A percentile compares a stretch with the other conserved stretches of the same genome.
These are phyloP conservation scores for Clepsis dumicolana DNA, from an alignment of 2,888 invertebrate genomes.

Conservation along the genomic window DNA sequence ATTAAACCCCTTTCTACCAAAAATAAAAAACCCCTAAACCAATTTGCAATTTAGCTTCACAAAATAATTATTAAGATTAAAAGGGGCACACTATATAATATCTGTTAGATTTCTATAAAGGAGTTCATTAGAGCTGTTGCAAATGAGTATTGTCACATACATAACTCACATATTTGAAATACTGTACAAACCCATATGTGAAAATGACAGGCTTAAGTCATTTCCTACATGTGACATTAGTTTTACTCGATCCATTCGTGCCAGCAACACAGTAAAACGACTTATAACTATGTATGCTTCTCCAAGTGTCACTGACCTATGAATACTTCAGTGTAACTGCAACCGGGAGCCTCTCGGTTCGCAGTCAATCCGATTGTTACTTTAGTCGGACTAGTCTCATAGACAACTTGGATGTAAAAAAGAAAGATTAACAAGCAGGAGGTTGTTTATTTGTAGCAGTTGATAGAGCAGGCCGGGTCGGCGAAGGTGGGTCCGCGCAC, in stretches of 20 bases:
- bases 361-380: background rate
- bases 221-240: too few species aligned
- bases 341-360: background rate
- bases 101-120: too few species aligned
- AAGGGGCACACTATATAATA: too few species aligned
- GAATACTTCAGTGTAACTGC: background rate
- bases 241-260: too few species aligned
- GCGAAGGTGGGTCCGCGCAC: constrained; percentile 56
- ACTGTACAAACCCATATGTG: too few species aligned
- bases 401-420: background rate
- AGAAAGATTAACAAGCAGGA: constrained; percentile 5
- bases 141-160: too few species aligned
- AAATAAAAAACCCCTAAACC: background rate
- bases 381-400: background rate
- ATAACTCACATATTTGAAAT: too few species aligned
- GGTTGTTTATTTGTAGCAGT: constrained; percentile 5
- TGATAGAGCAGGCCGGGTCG: constrained; percentile 19
- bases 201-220: too few species aligned
- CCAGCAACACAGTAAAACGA: too few species aligned
- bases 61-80: background rate
- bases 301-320: background rate
- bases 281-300: background rate
- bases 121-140: too few species aligned
- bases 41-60: background rate
- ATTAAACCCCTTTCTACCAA: background rate